Conservation (phyloP, 2,888 invertebrate species). For the Epirrhoe tristata region DNA sequence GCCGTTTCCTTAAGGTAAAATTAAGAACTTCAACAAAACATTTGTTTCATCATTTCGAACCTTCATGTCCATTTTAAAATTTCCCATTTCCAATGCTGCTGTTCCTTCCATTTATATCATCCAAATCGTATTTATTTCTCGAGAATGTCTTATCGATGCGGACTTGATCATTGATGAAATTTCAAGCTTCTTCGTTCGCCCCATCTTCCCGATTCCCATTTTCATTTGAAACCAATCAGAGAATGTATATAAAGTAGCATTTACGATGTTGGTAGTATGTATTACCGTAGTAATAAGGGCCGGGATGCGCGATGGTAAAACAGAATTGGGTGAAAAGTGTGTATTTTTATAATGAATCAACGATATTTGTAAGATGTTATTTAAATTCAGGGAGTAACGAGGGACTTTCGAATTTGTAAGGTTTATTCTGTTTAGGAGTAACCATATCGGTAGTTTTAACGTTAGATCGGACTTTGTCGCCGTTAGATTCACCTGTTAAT, state of each 20-base stretch:
- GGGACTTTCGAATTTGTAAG: conserved; percentile 70
- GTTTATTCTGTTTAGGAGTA: conserved; percentile 70
- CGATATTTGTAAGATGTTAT: conserved; percentile 77
- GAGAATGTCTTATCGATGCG: conserved; percentile 36
- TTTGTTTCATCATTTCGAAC: conserved; percentile 43
- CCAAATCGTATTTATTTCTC: conserved; percentile 29
- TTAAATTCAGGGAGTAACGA: conserved; percentile 58
- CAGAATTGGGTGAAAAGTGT: conserved; percentile 67
- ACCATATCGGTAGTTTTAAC: conserved; percentile 77
- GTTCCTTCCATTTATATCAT: conserved; percentile 46
- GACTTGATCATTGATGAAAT: conserved; percentile 81
- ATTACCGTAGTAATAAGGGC: conserved; percentile 70
- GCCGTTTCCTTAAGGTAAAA: conserved; percentile 78
- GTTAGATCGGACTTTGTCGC: conserved; percentile 67
- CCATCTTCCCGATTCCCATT: conserved; percentile 62
- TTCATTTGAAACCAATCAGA: conserved; percentile 68
- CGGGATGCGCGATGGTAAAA: conserved; percentile 62
- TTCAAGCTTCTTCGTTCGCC: conserved; percentile 74
- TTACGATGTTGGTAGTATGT: conserved; percentile 73
- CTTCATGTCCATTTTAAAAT: conserved; percentile 38
- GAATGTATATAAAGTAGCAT: conserved; percentile 76
- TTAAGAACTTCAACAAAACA: conserved; percentile 58
- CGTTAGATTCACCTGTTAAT: conserved; percentile 82
- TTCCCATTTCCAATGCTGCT: conserved; percentile 56
- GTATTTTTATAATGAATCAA: conserved; percentile 81